A percentile compares a stretch with the other conserved stretches of the same genome.
phyloP scores from a whole-genome alignment of 2,888 invertebrate genomes.

The Norana najaformis region DNA sequence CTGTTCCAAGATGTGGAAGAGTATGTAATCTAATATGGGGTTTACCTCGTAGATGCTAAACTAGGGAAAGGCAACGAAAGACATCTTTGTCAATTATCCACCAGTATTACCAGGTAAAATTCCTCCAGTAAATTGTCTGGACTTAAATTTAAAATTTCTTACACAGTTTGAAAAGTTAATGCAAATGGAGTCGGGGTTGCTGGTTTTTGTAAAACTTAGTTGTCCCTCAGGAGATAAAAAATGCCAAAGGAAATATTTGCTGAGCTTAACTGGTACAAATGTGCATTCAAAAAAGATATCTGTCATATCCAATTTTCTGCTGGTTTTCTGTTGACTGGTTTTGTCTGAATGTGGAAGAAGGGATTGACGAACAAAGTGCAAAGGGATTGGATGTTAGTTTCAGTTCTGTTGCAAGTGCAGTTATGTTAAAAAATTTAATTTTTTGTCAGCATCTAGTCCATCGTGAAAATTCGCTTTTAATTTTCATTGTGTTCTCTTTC shows the following conservation, averaged over 20 bases:
- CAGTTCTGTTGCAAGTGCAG: not conserved
- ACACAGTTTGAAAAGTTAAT: not conserved
- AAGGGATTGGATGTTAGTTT: not conserved
- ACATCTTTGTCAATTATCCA: not conserved
- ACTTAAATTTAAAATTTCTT: not conserved
- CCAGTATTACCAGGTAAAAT: not conserved
- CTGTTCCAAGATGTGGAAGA: not conserved
- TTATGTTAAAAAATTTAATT: not conserved
- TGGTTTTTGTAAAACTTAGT: not conserved
- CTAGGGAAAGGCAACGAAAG: not conserved
- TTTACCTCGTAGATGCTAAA: not conserved
- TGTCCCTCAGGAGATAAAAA: not conserved
- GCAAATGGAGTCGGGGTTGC: not conserved
- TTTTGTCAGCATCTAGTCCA: not conserved
- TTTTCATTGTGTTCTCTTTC: not conserved
- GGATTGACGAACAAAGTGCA: not conserved
- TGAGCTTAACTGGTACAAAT: too few relatives aligned
- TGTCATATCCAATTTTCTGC: not conserved
- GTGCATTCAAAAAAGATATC: not conserved
- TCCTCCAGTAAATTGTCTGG: not conserved
- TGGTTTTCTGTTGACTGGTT: not conserved
- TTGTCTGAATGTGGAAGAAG: too few relatives aligned
- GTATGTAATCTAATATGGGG: not conserved
- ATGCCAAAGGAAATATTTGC: not conserved
- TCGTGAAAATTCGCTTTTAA: not conserved